phyloP scores from a whole-genome alignment of 1,140 invertebrate species.

The Caenorhabditis briggsae region DNA sequence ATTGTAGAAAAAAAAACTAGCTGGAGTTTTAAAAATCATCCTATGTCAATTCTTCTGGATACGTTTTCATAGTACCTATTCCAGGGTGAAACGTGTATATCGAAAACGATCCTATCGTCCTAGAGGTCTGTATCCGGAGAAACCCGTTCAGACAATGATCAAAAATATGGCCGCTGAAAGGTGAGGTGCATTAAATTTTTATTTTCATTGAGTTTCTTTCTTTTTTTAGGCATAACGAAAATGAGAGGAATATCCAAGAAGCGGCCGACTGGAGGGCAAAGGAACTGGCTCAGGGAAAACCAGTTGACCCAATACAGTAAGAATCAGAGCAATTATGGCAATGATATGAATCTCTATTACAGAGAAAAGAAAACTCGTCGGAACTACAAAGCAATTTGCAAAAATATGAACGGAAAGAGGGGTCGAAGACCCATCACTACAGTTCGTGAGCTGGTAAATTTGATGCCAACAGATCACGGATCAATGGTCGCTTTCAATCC shows the following conservation, averaged over 20 bases:
- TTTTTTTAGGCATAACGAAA: neutral
- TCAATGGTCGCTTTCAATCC: neutral
- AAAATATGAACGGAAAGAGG: too few relatives aligned
- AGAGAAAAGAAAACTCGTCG: conserved; percentile 37
- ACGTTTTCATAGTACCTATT: neutral
- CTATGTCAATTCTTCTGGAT: neutral
- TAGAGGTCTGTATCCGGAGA: neutral
- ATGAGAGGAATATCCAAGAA: neutral
- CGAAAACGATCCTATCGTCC: neutral
- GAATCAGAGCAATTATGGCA: neutral
- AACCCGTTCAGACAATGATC: neutral
- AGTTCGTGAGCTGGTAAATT: neutral
- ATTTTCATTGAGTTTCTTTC: too few relatives aligned
- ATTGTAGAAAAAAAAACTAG: neutral
- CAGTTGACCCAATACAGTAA: neutral
- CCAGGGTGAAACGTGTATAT: neutral
- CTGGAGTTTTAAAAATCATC: too few relatives aligned
- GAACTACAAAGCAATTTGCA: neutral
- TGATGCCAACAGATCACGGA: neutral
- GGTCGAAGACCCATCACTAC: neutral
- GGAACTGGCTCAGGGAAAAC: neutral
- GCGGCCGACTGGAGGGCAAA: neutral
- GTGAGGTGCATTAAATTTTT: too few relatives aligned
- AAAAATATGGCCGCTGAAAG: too few relatives aligned
- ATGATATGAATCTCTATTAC: neutral